Conservation (phyloP, 2,113 vertebrate genomes). For the Syngnathus typhle region DNA sequence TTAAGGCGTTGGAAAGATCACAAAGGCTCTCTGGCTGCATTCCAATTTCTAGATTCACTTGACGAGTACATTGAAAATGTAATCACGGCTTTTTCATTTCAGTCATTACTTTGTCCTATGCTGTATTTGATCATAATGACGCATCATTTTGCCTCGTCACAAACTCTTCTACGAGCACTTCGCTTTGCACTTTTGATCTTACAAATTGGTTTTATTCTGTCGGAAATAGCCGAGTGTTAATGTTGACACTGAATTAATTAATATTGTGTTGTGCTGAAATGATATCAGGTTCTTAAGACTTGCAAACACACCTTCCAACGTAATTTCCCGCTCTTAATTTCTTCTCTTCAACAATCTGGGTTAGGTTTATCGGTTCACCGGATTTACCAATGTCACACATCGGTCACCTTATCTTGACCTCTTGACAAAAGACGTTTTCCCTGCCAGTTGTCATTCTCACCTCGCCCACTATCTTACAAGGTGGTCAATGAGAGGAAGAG, state of each 20-base stretch:
- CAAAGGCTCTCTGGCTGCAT: not conserved
- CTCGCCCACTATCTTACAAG: slow-evolving; percentile 20
- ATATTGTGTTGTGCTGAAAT: not conserved
- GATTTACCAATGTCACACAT: slow-evolving; percentile 66
- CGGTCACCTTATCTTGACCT: slow-evolving; percentile 69
- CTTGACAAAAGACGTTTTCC: slow-evolving; percentile 59
- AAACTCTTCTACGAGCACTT: not conserved
- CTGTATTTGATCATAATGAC: not conserved
- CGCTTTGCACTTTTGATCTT: not conserved
- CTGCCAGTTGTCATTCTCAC: slow-evolving; percentile 64
- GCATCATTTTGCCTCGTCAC: not conserved
- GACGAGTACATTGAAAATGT: not conserved
- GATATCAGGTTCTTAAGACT: not conserved
- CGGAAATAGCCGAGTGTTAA: not conserved
- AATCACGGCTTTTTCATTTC: not conserved
- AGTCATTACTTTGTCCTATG: not conserved
- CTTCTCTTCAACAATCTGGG: slow-evolving; percentile 46
- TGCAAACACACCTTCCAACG: too few species aligned
- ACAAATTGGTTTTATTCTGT: not conserved
- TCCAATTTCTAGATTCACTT: too few species aligned
- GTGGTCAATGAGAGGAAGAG: slow-evolving; percentile 50
- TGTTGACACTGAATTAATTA: not conserved
- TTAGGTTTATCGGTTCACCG: slow-evolving; percentile 71
- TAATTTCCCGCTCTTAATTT: not conserved
- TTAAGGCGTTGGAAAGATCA: not conserved